Base-by-base conservation (phyloP, 2,113 vertebrate genomes). In the Laterallus jamaicensis region DNA sequence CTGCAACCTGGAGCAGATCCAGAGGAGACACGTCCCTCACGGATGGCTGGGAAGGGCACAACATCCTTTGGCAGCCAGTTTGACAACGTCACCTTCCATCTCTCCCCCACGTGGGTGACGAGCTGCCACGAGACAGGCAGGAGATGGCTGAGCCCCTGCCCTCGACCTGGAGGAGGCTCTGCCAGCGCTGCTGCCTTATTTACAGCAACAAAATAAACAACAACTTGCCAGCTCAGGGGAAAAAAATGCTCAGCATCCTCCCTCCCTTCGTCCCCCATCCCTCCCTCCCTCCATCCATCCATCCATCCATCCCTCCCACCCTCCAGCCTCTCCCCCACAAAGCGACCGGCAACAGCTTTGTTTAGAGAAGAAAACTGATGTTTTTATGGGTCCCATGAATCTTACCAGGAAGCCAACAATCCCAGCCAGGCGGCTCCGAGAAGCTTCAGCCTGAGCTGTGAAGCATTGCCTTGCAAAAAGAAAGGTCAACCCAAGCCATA, bases 21-120 rank as follows among this genome's bases (percentile, higher is more conserved):
- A 4, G 9, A 28, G 35, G 70, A 35, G 56, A 13, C 2, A 1
- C n/a, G 2, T 11, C 37, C 69, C 56, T 19, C 1, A 0, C 0
- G 16, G 64, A 14, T 1, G 16, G 21, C 3, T 16, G 1, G 39
- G 69, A 63, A 74, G 39, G 74, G 62, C 67, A 73, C 32, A 73
- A 66, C 47, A 59, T 55, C 63, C 42, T 24, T 13, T 37, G 6
- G 5, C 60, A 47, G 35, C n/a, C 63, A 20, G 2, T 47, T 63
- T n/a, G 10, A 15, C 63, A 13, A 28, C 18, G 39, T 16, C 35
- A 3, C 49, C 59, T 18, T 52, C 44, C 54, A 2, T 90, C 87
- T 60, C 55, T 92, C 47, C 92, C 83, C 62, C 88, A 49, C 59
- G 37, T 66, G 52, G 71, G 82, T 16, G 91, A 89, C 8, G 91